phyloP scores from a whole-genome alignment of 2,797 vertebrate species.

The Galagoides demidoff region DNA sequence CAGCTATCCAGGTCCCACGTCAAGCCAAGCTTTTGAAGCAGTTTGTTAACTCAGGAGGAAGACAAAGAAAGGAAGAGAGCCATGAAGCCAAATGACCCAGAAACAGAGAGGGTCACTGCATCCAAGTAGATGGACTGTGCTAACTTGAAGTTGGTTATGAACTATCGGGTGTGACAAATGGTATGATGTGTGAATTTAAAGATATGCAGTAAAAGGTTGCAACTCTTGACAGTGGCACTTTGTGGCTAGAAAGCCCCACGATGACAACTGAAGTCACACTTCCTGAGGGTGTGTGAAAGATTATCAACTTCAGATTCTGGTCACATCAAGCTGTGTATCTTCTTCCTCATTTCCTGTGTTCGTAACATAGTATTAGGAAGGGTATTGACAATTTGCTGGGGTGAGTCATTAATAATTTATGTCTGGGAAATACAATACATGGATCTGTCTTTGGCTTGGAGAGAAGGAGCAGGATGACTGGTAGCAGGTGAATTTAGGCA shows the following conservation, averaged over 20 bases:
- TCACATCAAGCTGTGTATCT: neutral
- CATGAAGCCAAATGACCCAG: neutral
- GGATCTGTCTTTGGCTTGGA: neutral
- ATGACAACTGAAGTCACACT: constrained; percentile 44
- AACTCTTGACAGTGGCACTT: constrained; percentile 3
- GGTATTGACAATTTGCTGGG: neutral
- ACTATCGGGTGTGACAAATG: neutral
- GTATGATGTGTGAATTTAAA: constrained; percentile 39
- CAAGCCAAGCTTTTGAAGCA: constrained; percentile 23
- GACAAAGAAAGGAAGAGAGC: neutral
- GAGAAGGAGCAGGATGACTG: neutral
- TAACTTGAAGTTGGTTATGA: constrained; percentile 24
- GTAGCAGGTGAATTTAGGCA: neutral
- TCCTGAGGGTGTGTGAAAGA: neutral
- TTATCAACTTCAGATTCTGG: neutral
- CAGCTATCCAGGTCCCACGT: neutral
- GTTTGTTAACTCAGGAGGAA: constrained; percentile 21
- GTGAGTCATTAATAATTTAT: constrained; percentile 11
- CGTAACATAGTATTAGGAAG: neutral
- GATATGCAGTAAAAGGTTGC: neutral
- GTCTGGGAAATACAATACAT: neutral
- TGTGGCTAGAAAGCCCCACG: neutral
- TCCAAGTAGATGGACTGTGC: neutral
- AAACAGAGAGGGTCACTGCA: neutral
- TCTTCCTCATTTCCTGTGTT: neutral